Percentiles rank a stretch among this genome's conserved stretches.
phyloP scores from a whole-genome alignment of 1,140 invertebrate species.

The Drosophila kohkoa region DNA sequence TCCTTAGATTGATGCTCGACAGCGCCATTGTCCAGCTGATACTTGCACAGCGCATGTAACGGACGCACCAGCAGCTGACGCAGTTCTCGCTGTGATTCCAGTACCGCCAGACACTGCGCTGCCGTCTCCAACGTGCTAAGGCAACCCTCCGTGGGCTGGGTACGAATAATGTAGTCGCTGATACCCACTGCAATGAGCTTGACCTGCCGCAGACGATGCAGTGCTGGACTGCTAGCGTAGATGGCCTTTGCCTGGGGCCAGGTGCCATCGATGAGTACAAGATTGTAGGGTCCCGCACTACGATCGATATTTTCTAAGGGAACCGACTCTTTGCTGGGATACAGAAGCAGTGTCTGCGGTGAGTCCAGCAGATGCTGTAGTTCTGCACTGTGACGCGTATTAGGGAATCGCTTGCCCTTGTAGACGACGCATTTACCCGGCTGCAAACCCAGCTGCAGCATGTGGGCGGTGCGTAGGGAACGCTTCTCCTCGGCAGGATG shows the following conservation, averaged over 20 bases:
- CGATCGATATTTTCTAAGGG: slow-evolving; percentile 85
- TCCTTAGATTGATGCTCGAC: slow-evolving; percentile 97
- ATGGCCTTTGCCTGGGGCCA: slow-evolving; percentile 97
- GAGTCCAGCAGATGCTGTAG: slow-evolving; percentile 89
- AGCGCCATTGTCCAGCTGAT: slow-evolving; percentile 95
- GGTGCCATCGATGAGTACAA: slow-evolving; percentile 96
- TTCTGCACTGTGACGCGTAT: slow-evolving; percentile 87
- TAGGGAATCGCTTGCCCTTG: slow-evolving; percentile 94
- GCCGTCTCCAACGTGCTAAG: slow-evolving; percentile 96
- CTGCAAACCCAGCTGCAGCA: slow-evolving; percentile 91
- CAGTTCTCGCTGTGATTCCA: slow-evolving; percentile 90
- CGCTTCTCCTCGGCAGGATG: slow-evolving; percentile 97
- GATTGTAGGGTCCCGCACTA: slow-evolving; percentile 88
- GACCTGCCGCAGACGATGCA: slow-evolving; percentile 89
- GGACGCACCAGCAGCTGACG: slow-evolving; percentile 90
- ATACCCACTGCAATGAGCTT: slow-evolving; percentile 90
- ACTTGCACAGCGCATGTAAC: slow-evolving; percentile 92
- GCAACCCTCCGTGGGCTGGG: slow-evolving; percentile 96
- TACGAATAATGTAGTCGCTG: slow-evolving; percentile 96
- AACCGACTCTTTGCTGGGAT: slow-evolving; percentile 91
- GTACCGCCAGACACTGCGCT: slow-evolving; percentile 90
- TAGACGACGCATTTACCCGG: slow-evolving; percentile 91
- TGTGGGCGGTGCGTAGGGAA: slow-evolving; percentile 94
- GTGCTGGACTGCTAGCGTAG: slow-evolving; percentile 89
- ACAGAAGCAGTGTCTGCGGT: slow-evolving; percentile 91